Conservation (phyloP, 2,888 invertebrate species). For the Apotomis betuletana region DNA sequence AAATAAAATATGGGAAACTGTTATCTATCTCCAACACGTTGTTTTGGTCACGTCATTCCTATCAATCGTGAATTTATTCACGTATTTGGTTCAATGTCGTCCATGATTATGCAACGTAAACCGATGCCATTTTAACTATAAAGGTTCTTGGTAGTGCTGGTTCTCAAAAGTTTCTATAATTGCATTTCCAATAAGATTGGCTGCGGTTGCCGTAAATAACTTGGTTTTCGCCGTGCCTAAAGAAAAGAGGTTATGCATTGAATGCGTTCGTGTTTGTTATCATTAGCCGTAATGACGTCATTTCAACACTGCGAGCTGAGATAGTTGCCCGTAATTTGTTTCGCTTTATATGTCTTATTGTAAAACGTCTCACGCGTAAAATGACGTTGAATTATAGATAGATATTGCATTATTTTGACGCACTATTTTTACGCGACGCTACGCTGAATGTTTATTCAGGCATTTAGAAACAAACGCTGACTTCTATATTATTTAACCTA, state of each 20-base stretch:
- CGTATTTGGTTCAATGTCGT: constrained; percentile 51
- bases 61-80: constrained; percentile 33
- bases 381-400: background rate
- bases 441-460: background rate
- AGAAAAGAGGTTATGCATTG: constrained; percentile 35
- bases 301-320: constrained; percentile 15
- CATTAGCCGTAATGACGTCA: constrained; percentile 34
- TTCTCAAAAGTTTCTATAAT: background rate
- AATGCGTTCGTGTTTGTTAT: constrained; percentile 34
- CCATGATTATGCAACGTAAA: constrained; percentile 54
- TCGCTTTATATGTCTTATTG: background rate
- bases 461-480: background rate
- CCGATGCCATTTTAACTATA: constrained; percentile 26
- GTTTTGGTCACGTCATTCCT: constrained; percentile 28
- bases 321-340: background rate
- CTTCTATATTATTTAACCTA: no score
- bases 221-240: constrained; percentile 6
- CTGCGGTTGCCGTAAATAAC: background rate
- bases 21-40: constrained; percentile 17
- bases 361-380: background rate
- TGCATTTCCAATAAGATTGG: constrained; percentile 16
- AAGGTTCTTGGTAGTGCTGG: background rate
- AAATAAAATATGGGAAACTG: constrained; percentile 4
- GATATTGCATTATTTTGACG: background rate
- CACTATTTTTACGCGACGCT: background rate